Evolutionary conservation across 2,113 vertebrate species (phyloP).

Genomic region (Tachuris rubrigastra): DNA sequence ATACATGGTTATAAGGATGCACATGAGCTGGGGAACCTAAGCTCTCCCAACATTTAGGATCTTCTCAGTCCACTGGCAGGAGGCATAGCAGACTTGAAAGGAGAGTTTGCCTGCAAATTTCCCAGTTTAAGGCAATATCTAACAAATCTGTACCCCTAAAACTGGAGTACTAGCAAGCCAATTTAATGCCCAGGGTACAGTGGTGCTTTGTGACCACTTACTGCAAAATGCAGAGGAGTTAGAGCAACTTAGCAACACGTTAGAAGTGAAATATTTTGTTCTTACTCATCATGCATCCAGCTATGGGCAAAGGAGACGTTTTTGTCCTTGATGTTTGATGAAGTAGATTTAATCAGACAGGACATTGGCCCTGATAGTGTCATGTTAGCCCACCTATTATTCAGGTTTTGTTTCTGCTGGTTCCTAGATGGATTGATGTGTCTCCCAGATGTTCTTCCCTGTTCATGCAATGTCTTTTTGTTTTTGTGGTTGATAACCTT

Average conservation of each 20-base stretch:
- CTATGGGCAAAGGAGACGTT: neutral
- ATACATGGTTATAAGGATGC: neutral
- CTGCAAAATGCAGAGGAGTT: neutral
- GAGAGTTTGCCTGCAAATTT: neutral
- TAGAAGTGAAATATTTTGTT: neutral
- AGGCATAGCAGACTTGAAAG: neutral
- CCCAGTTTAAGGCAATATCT: neutral
- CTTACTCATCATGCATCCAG: neutral
- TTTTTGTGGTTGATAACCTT: neutral
- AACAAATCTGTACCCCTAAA: neutral
- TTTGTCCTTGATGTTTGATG: slow-evolving; percentile 17
- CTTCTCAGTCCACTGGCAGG: neutral
- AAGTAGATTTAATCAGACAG: slow-evolving; percentile 18
- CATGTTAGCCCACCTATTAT: neutral
- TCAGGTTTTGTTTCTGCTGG: neutral
- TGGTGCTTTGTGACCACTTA: neutral
- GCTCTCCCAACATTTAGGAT: neutral
- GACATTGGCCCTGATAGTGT: neutral
- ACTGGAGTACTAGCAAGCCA: neutral
- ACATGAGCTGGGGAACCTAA: neutral
- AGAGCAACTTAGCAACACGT: neutral
- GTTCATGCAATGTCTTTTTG: neutral
- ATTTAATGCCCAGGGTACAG: neutral
- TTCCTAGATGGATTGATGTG: neutral
- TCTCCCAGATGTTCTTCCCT: neutral